Percentiles rank a stretch among this genome's conserved stretches.
Evolutionary conservation across 2,113 vertebrate species (phyloP).

Genomic region (Ornithorhynchus anatinus): DNA sequence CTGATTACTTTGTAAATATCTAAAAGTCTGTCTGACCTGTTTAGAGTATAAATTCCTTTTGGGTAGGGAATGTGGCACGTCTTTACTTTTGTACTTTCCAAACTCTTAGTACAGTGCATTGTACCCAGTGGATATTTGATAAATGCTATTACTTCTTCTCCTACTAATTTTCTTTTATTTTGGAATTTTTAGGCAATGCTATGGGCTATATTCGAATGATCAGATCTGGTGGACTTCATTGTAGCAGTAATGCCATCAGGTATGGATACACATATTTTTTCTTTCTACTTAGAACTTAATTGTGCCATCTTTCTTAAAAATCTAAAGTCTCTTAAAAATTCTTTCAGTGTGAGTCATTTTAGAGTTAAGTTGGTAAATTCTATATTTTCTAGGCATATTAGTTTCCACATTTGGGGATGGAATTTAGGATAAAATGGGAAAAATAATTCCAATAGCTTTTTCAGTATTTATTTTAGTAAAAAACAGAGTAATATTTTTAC

Average conservation of each 20-base stretch:
- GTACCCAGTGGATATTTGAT: no score
- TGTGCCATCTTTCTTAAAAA: not conserved
- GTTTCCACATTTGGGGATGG: not conserved
- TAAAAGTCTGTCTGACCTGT: no score
- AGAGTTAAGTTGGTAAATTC: not conserved
- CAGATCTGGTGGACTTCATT: conserved; percentile 96
- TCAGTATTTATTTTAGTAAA: no score
- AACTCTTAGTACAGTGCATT: no score
- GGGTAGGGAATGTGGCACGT: no score
- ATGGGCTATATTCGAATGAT: conserved; percentile 99
- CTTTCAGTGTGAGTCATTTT: not conserved
- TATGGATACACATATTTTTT: conserved; percentile 54
- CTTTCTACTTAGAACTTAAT: not conserved
- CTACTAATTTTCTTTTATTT: conserved; percentile 26
- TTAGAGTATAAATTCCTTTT: no score
- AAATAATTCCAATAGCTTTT: conserved; percentile 1
- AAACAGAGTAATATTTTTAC: no score
- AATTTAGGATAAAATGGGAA: not conserved
- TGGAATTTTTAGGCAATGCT: conserved; percentile 85
- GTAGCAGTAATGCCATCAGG: conserved; percentile 98
- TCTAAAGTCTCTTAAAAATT: not conserved
- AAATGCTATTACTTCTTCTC: no score
- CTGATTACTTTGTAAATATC: no score
- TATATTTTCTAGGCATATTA: no score
- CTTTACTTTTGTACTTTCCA: no score